Conservation (phyloP, 2,797 vertebrate species). For the Tapera naevia region DNA sequence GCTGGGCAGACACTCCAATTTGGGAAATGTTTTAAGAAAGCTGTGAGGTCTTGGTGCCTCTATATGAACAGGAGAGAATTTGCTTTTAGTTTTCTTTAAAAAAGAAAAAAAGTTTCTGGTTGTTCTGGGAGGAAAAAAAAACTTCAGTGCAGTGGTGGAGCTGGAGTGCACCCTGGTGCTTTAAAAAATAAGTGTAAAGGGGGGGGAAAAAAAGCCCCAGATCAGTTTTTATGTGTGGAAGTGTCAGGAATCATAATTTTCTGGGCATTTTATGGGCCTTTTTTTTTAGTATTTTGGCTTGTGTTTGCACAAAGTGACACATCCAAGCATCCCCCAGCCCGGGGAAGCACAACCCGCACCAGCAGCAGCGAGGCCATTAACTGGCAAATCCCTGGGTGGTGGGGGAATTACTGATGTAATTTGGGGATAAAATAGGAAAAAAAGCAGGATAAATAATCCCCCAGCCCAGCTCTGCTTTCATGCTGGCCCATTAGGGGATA, state of each 20-base stretch:
- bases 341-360: accelerated
- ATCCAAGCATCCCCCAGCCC: neutral
- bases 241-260: neutral
- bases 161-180: neutral
- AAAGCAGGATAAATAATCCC: slow-evolving; percentile 26
- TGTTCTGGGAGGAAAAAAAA: neutral
- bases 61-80: neutral
- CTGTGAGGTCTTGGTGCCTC: slow-evolving; percentile 16
- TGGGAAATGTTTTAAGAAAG: neutral
- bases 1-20: slow-evolving; percentile 11
- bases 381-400: neutral
- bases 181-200: neutral
- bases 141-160: neutral
- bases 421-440: slow-evolving; percentile 2
- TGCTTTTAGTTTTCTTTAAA: neutral
- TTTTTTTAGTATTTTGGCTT: neutral
- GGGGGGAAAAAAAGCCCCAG: neutral
- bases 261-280: neutral
- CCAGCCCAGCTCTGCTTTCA: neutral
- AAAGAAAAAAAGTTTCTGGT: neutral
- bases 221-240: neutral
- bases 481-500: neutral
- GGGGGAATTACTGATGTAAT: neutral
- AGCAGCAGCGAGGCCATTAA: neutral
- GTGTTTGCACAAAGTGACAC: neutral